Evolutionary conservation across 2,888 invertebrate genomes (phyloP).

Genomic region (Mechanitis messenoides): DNA sequence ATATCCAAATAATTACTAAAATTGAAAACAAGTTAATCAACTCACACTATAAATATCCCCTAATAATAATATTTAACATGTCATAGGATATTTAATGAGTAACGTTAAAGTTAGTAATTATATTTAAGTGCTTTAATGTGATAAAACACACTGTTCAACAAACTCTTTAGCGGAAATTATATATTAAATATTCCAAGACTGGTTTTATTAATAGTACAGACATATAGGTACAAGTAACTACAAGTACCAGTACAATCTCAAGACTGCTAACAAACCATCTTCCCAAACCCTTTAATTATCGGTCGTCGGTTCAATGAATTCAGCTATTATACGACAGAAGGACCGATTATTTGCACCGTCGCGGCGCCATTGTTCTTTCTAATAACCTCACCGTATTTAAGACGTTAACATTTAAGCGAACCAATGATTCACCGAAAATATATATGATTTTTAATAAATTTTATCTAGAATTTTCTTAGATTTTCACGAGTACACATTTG

Average conservation of each 20-base stretch:
- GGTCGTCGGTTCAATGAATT: slow-evolving; percentile 39
- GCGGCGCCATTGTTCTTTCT: slow-evolving; percentile 37
- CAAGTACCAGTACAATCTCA: slow-evolving; percentile 1
- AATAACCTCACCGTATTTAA: slow-evolving; percentile 16
- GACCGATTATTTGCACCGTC: slow-evolving; percentile 42
- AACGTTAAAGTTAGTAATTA: too few species aligned
- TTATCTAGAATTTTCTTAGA: too few species aligned
- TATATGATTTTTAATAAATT: neutral
- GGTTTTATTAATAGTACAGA: slow-evolving; percentile 9
- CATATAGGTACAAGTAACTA: neutral
- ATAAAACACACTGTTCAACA: too few species aligned
- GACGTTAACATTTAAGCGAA: neutral
- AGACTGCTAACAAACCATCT: slow-evolving; percentile 1
- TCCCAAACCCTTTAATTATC: slow-evolving; percentile 42
- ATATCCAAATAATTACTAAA: too few species aligned
- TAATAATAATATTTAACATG: too few species aligned
- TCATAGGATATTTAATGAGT: too few species aligned
- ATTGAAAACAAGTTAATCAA: too few species aligned
- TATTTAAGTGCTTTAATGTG: too few species aligned
- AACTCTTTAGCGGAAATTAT: too few species aligned
- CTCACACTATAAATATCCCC: too few species aligned
- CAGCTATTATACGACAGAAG: slow-evolving; percentile 53
- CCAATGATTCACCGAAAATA: neutral
- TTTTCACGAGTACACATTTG: too few species aligned
- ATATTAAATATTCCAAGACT: too few species aligned